Evolutionary conservation across 2,797 vertebrate genomes (phyloP).

Genomic region (Galaxias olidus): DNA sequence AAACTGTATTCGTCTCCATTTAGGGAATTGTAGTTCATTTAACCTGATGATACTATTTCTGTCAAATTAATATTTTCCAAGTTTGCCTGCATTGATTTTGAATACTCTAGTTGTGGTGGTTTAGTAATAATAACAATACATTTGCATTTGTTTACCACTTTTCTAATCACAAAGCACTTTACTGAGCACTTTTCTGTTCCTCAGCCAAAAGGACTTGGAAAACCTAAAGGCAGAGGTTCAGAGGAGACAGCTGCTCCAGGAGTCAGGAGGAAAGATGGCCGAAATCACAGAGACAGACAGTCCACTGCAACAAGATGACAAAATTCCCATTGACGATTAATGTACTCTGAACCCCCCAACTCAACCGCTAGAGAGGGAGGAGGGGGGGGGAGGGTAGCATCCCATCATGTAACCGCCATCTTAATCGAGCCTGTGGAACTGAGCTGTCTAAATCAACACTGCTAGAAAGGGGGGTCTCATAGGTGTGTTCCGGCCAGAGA

Average conservation of each 20-base stretch:
- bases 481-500: slow-evolving; percentile 50
- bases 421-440: slow-evolving; percentile 65
- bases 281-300: slow-evolving; percentile 64
- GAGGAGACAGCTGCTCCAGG: slow-evolving; percentile 91
- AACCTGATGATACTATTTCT: no score
- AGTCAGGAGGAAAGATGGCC: slow-evolving; percentile 75
- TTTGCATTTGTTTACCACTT: no score
- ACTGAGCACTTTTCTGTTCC: no score
- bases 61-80: no score
- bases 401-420: slow-evolving; percentile 62
- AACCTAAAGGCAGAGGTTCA: slow-evolving; percentile 97
- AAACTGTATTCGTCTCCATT: background rate
- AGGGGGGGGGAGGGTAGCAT: slow-evolving; percentile 45
- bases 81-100: no score
- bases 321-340: slow-evolving; percentile 78
- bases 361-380: slow-evolving; percentile 41
- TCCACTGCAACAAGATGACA: slow-evolving; percentile 75
- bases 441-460: slow-evolving; percentile 65
- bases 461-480: slow-evolving; percentile 56
- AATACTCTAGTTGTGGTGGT: no score
- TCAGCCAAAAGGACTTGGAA: slow-evolving; percentile 97
- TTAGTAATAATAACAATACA: no score
- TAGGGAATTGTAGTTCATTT: no score
- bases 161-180: no score
- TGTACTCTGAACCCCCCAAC: slow-evolving; percentile 21